Base-by-base conservation (phyloP, 2,113 vertebrate species). In the Mus pahari region DNA sequence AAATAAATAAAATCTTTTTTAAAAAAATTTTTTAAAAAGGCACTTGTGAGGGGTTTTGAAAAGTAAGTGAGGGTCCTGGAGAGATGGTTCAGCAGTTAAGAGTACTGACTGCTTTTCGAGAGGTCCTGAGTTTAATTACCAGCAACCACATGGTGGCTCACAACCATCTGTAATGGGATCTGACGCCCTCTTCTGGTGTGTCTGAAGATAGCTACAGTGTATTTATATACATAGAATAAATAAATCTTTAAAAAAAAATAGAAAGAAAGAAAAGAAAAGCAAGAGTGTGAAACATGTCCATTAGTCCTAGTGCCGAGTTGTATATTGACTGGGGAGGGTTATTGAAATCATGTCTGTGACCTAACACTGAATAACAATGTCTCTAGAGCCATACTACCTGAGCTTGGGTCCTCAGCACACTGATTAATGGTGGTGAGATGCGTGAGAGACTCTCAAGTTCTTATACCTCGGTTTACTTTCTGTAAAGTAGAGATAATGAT, bases 311-410 rank as follows among this genome's bases (percentile, higher is more conserved):
- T 95, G 36, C 60, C 66, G 26, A 92, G 62, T 79, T 95, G 45
- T 58, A 19, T 92, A 92, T 64, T 91, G 73, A 28, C 42, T 91
- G 48, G 60, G n/a, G 24, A 20, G 70, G 90, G 73, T 55, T n/a
- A 36, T 82, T 95, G 79, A 94, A 87, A 83, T 95, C n/a, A 39
- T 71, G 64, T 91, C 73, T 70, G 13, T 86, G 78, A 71, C 31
- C 12, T 45, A 81, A 50, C 33, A n/a, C 24, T 78, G 55, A 62
- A 73, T 48, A 53, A 13, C 68, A 17, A 26, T 48, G 36, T 42
- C 24, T 75, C 55, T 87, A 26, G n/a, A 70, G 82, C 77, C 58
- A 36, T 5, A 86, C 20, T 83, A 7, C 17, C 39, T 45, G 48
- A 16, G 33, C 53, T 86, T 48, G 53, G 48, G 71, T 75, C 39